Base-by-base conservation (phyloP, 2,113 vertebrate genomes). In the Arothron firmamentum region DNA sequence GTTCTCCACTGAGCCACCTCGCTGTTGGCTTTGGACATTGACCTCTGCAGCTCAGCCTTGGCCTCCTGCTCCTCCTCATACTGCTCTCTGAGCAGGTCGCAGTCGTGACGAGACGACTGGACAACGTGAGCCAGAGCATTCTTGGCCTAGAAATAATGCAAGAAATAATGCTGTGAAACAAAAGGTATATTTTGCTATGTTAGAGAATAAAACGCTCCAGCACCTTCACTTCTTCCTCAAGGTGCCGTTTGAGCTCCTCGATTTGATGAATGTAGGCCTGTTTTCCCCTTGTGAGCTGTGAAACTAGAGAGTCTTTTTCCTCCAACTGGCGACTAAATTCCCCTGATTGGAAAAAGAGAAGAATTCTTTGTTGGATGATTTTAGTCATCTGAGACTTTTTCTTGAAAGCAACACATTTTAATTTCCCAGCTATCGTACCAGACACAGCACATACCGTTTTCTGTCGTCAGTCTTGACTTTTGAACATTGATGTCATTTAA, bases 191-290 rank as follows among this genome's bases (percentile, higher is more conserved):
- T 4, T 54, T 0, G 4, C 7, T 6, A 62, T 3, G 34, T 47
- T 62, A 9, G 54, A 41, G 13, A 56, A 23, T 12, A 20, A 5
- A 1, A 9, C 18, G 11, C 19, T 45, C 11, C 17, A 8, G 86
- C 82, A 93, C 92, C 89, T 93, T 94, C 3, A 86, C 88, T 86
- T 93, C 69, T 81, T 89, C 89, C 86, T 90, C 89, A 25, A 92
- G 63, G 89, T 92, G 68, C 87, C 91, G 93, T 86, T 94, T 94
- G 42, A 95, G 87, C 79, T 94, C 92, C 52, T 96, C 93, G 61
- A 91, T 79, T 74, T 94, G 92, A 70, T 93, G 91, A 13, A 88
- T 90, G 49, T 86, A 90, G n/a, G 85, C 90, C 74, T 91, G 92
- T 76, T 78, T 90, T 81, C 88, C 91, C 84, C 90, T 92, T 79